Conservation (phyloP, 2,113 vertebrate species). For the Cryptotis parvus region DNA sequence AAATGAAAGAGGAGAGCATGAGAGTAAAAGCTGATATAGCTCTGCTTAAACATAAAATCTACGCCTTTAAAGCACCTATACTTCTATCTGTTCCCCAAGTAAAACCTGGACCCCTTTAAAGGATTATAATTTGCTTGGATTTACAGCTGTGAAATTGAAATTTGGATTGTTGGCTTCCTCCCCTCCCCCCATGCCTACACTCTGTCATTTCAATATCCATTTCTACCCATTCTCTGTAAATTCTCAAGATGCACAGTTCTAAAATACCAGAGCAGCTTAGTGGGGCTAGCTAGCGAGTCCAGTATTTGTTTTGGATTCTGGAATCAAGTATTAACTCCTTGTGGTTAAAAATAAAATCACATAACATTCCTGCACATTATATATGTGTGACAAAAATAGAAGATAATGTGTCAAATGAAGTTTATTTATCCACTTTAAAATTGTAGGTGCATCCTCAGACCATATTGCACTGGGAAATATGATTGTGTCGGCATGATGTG, state of each 20-base stretch:
- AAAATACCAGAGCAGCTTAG: not conserved
- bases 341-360: conserved; percentile 20
- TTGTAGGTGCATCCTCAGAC: not conserved
- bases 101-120: not conserved
- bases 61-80: not conserved
- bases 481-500: not conserved
- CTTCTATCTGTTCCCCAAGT: not conserved
- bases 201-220: not conserved
- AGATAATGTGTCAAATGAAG: not conserved
- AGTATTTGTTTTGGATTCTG: conserved; percentile 16
- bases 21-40: not conserved
- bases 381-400: not conserved
- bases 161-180: not conserved
- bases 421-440: not conserved
- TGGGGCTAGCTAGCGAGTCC: not conserved
- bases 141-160: not conserved
- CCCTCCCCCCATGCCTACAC: not conserved
- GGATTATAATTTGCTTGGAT: not conserved
- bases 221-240: not conserved
- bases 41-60: not conserved
- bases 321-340: not conserved
- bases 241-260: conserved; percentile 47
- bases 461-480: not conserved
- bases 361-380: not conserved
- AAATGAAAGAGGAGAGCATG: not conserved